Conservation (phyloP, 2,113 vertebrate species). For the Pelvicachromis taeniatus region DNA sequence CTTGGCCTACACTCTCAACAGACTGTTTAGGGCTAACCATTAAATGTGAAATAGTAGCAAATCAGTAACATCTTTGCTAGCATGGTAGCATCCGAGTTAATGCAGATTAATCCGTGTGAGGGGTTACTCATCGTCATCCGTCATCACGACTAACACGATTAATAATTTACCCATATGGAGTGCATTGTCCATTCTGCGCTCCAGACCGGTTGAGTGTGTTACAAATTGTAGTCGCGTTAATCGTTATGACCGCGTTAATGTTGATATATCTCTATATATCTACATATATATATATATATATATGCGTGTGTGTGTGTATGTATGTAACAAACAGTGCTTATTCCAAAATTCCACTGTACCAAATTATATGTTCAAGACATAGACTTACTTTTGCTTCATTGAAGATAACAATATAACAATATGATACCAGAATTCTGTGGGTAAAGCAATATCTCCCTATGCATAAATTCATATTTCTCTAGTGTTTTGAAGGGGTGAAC, state of each 20-base stretch:
- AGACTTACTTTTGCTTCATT: background rate
- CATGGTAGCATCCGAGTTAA: background rate
- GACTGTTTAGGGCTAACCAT: background rate
- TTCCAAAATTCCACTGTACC: background rate
- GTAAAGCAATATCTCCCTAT: background rate
- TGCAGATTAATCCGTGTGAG: too few species aligned
- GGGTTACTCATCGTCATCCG: too few species aligned
- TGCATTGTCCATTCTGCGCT: too few species aligned
- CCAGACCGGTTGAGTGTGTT: too few species aligned
- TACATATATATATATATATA: background rate
- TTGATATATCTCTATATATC: too few species aligned
- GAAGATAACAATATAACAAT: background rate
- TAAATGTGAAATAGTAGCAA: background rate
- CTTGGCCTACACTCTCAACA: background rate
- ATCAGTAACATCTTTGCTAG: background rate
- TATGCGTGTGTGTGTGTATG: too few species aligned
- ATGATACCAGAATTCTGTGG: background rate
- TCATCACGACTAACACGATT: too few species aligned
- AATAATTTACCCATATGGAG: too few species aligned
- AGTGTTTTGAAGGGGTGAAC: background rate
- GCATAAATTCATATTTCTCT: conserved; percentile 2
- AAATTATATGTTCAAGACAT: background rate
- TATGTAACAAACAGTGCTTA: background rate
- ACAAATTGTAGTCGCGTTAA: too few species aligned
- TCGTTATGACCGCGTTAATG: too few species aligned